Base-by-base conservation (phyloP, 1,140 invertebrate species). In the Teleopsis dalmanni region DNA sequence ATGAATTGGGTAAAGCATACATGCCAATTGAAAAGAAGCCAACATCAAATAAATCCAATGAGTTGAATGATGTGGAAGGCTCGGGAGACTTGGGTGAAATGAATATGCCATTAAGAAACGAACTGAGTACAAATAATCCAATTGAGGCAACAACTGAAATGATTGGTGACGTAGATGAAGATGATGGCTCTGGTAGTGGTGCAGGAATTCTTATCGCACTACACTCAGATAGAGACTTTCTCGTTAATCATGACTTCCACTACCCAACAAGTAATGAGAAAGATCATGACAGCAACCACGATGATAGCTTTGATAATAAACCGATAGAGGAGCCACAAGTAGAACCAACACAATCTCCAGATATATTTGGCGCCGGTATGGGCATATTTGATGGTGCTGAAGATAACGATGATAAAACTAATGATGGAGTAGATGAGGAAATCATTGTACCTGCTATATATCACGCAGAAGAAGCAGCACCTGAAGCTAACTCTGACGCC, bases 361-460 rank as follows among this genome's bases (percentile, higher is more conserved):
- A 47, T 18, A 55, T 50, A 3, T 60, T 60, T 37, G 40, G 33
- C 9, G 26, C 46, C 4, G 19, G 46, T 21, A 52, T 54, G 18
- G 56, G 53, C 36, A 66, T 69, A 14, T 64, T 54, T 3, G 51
- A 59, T 23, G 7, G 42, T 25, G 37, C 26, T 14, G 29, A 49
- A 4, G 31, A 53, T 14, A 19, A 35, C 44, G 23, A n/a, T n/a
- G n/a, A n/a, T n/a, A 22, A 41, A 26, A 33, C 16, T n/a, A 52
- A 50, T 4, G 38, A 50, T 3, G 27, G 53, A 8, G 53, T 56
- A 46, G 62, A 56, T 60, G 75, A 63, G 59, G 67, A 53, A 8
- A 42, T 41, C 29, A 73, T 58, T 70, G 73, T 75, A 25, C 61
- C 60, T 13, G 63, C 56, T 56, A 52, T 57, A 50, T 58, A 62